These are phyloP conservation scores for Eidolon dupreanum DNA, from an alignment of 2,797 vertebrate genomes.

Conservation along the genomic window DNA sequence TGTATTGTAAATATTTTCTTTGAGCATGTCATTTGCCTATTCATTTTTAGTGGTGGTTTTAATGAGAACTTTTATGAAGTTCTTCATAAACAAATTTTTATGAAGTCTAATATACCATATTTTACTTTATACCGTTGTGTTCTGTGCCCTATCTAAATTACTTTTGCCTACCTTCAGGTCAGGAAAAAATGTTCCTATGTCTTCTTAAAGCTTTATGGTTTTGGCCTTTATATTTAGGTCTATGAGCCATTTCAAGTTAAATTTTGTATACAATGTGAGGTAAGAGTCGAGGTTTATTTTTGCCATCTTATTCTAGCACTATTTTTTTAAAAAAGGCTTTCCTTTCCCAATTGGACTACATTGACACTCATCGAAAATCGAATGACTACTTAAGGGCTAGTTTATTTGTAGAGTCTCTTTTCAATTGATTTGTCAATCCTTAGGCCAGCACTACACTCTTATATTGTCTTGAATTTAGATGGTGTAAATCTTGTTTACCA, in stretches of 20 bases:
- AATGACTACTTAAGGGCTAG: not conserved
- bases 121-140: not conserved
- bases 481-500: not conserved
- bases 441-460: not conserved
- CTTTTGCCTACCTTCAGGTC: not conserved
- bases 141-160: not conserved
- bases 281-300: not conserved
- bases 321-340: not conserved
- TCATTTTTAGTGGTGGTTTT: not conserved
- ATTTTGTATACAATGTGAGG: not conserved
- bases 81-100: not conserved
- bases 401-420: not conserved
- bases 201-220: not conserved
- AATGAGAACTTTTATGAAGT: not conserved
- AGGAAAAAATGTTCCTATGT: not conserved
- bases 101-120: not conserved
- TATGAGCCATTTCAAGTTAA: not conserved
- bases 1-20: not conserved
- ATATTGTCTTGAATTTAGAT: not conserved
- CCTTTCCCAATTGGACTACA: not conserved
- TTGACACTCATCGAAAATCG: not conserved
- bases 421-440: not conserved
- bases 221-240: not conserved
- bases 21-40: not conserved
- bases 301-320: not conserved